Conservation (phyloP, 2,797 vertebrate genomes). For the Gymnothorax javanicus region DNA sequence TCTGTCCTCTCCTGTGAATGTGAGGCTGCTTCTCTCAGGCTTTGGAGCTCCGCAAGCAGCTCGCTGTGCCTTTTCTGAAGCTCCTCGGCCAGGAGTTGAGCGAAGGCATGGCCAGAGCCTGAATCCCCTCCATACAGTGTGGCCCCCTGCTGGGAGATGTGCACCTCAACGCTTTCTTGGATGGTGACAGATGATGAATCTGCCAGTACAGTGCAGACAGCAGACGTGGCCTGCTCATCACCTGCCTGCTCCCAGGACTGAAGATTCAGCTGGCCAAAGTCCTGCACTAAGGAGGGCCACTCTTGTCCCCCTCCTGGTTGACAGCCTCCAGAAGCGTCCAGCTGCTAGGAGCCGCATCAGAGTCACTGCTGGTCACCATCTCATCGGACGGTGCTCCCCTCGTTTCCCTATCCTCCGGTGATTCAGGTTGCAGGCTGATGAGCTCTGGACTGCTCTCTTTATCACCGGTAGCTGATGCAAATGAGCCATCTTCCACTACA, state of each 20-base stretch:
- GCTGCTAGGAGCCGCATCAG: slow-evolving; percentile 80
- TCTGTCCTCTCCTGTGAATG: slow-evolving; percentile 73
- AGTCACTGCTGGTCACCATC: slow-evolving; percentile 79
- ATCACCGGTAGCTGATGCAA: slow-evolving; percentile 63
- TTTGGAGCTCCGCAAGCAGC: slow-evolving; percentile 74
- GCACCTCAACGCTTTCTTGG: slow-evolving; percentile 67
- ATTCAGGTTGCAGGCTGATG: slow-evolving; percentile 68
- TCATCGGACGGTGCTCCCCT: slow-evolving; percentile 77
- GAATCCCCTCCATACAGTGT: slow-evolving; percentile 30
- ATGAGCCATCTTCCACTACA: slow-evolving; percentile 66
- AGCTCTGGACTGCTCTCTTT: slow-evolving; percentile 72
- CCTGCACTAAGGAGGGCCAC: slow-evolving; percentile 69
- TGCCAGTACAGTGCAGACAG: slow-evolving; percentile 60
- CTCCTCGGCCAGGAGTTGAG: slow-evolving; percentile 73
- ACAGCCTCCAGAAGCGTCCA: slow-evolving; percentile 79
- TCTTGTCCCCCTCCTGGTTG: slow-evolving; percentile 76
- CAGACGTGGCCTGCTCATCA: slow-evolving; percentile 61
- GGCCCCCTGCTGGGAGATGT: slow-evolving; percentile 58
- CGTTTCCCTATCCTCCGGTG: slow-evolving; percentile 65
- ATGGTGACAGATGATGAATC: slow-evolving; percentile 69
- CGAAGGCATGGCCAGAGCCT: slow-evolving; percentile 62
- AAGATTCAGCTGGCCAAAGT: slow-evolving; percentile 64
- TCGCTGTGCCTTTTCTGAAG: slow-evolving; percentile 78
- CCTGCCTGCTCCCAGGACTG: slow-evolving; percentile 74
- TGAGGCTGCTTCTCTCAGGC: slow-evolving; percentile 67